Base-by-base conservation (phyloP, 2,888 invertebrate species). In the Vanessa cardui region DNA sequence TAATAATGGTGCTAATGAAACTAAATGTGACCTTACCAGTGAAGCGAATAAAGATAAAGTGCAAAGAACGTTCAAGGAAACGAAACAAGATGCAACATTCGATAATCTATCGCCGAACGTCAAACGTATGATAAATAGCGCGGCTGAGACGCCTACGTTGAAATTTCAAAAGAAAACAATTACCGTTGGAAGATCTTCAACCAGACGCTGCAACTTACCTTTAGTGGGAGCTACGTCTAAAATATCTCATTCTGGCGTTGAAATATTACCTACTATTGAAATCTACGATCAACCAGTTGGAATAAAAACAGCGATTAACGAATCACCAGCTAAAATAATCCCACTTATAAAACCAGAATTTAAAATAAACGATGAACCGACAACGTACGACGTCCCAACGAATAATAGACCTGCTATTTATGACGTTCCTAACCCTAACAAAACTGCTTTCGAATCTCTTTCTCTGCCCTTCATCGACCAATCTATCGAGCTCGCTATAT, bases 81-180 rank as follows among this genome's bases (percentile, higher is more conserved):
- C 71, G 5, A 80, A 80, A 77, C 80, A 90, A 66, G 76, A 83
- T 65, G 77, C 84, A 1, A 80, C 90, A 58, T 94, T 94, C 78
- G 93, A 93, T 65, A 93, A 93, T 78, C 86, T 94, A 16, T 94
- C 94, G 20, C 94, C 94, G 6, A 94, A 94, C 77, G 94, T 95
- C 6, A 94, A 94, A 80, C 88, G 94, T 72, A 94, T 95, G 87
- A 89, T 95, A 71, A 94, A 94, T 5, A 90, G 94, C 81, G 94
- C 94, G 12, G 81, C 86, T 1, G 90, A 90, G 72, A 84, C 87
- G 1, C 89, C 88, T 52, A 86, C 87, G 70, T 82, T 87, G 72
- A 92, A 90, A 74, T 84, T 88, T 69, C 92, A 90, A 76, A 91
- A 89, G 83, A 92, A 87, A 84, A 80, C 83, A 1, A 56, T 78